Base-by-base conservation (phyloP, 2,888 invertebrate species). In the Torymus auratus region DNA sequence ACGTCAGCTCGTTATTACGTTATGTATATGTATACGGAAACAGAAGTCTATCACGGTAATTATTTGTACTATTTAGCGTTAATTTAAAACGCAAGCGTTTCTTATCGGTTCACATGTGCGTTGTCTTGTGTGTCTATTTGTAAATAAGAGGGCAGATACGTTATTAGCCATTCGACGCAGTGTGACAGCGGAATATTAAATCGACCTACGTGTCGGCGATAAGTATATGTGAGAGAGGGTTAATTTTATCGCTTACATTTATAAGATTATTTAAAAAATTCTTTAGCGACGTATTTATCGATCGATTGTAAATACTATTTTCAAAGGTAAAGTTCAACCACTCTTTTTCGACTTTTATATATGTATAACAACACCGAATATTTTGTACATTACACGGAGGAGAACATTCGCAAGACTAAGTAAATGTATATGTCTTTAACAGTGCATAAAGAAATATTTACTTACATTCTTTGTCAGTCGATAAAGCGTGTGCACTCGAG, bases 231-330 rank as follows among this genome's bases (percentile, higher is more conserved):
- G 28, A 61, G 23, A 68, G 53, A 52, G 55, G 67, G 68, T 70
- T 23, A 61, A 41, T 50, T 17, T 68, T 41, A 58, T 13, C 17
- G 17, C 60, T 53, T 52, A 20, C 23, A 50, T 50, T 41, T 52
- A 52, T 17, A 41, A 41, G 65, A 62, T 17, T 61, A 73, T 60
- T 78, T 62, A 64, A 76, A 69, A 69, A 62, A 55, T 61, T 10
- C 53, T 64, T 65, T 69, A 81, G 55, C 74, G 50, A 58, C 55
- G 15, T 77, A 77, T 81, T 78, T 81, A 81, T 81, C 73, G 65
- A 78, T 61, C 73, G 65, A 78, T 61, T 78, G 81, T 81, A 81
- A 81, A 81, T 81, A 81, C 68, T 73, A 41, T 41, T 41, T 41
- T 41, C 41, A 41, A 41, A 41, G 41, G 41, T 41, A 41, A 41